Evolutionary conservation across 2,888 invertebrate genomes (phyloP).

Genomic region (Piscicola geometra): DNA sequence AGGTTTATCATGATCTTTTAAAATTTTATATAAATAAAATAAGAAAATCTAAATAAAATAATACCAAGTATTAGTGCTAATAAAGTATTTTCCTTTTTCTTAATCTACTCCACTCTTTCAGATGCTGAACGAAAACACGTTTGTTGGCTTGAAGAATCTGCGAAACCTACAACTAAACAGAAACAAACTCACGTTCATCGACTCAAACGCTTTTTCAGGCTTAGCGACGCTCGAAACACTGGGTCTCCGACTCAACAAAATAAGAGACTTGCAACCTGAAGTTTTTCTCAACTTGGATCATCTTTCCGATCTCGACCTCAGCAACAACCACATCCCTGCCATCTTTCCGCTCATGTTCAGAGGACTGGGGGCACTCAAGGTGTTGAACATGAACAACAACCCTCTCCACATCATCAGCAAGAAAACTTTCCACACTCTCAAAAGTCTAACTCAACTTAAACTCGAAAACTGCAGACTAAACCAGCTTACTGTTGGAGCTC

Average conservation of each 20-base stretch:
- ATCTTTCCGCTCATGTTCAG: slow-evolving; percentile 44
- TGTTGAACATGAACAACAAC: slow-evolving; percentile 40
- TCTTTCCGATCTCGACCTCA: slow-evolving; percentile 39
- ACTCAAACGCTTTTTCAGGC: slow-evolving; percentile 40
- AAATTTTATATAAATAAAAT: no score
- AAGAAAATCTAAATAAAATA: no score
- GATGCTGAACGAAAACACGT: slow-evolving; percentile 36
- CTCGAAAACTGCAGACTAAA: slow-evolving; percentile 39
- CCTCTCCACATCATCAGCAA: slow-evolving; percentile 40
- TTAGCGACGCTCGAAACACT: slow-evolving; percentile 37
- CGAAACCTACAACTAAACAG: slow-evolving; percentile 16
- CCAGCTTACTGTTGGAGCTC: slow-evolving; percentile 39
- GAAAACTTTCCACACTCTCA: slow-evolving; percentile 39
- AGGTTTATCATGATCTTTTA: no score
- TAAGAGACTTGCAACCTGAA: slow-evolving; percentile 36
- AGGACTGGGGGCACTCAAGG: slow-evolving; percentile 39
- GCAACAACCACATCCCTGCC: slow-evolving; percentile 42
- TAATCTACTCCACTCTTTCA: no score
- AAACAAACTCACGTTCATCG: slow-evolving; percentile 37
- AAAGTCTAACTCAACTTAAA: slow-evolving; percentile 37
- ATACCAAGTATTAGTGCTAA: no score
- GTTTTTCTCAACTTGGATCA: slow-evolving; percentile 34
- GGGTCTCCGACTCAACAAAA: slow-evolving; percentile 39
- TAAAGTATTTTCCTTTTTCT: no score
- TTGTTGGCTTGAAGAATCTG: slow-evolving; percentile 39